Conservation (phyloP, 1,140 invertebrate species). For the Ylistrum balloti region DNA sequence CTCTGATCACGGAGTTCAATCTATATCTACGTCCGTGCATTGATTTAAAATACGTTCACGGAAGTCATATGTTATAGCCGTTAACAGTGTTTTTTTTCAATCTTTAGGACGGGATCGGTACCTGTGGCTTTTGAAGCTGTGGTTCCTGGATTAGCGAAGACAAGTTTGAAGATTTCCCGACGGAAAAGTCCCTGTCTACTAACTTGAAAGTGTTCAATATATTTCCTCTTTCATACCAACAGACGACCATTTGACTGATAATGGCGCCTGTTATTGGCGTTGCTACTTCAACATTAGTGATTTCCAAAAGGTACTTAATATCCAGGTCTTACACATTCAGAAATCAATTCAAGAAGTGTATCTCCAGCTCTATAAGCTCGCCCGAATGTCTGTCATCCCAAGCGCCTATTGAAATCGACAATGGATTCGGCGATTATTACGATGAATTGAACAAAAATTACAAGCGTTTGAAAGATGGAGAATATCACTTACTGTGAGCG, state of each 20-base stretch:
- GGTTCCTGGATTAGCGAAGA: neutral
- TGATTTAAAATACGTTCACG: no score
- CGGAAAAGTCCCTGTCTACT: neutral
- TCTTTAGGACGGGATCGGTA: neutral
- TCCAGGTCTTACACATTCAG: neutral
- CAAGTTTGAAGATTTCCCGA: neutral
- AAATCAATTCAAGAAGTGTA: neutral
- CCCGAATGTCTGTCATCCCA: neutral
- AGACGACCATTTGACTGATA: neutral
- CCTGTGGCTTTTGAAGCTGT: neutral
- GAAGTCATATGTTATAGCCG: no score
- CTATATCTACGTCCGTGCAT: no score
- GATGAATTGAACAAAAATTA: conserved; percentile 11
- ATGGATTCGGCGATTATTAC: neutral
- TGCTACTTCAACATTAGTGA: neutral
- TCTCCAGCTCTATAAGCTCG: neutral
- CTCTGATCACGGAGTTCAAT: no score
- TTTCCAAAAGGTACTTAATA: neutral
- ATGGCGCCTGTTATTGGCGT: neutral
- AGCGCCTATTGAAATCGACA: neutral
- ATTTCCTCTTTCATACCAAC: neutral
- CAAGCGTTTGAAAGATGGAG: neutral
- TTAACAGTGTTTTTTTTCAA: no score
- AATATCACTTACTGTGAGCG: neutral
- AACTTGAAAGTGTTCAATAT: no score